These are phyloP conservation scores for Parus major DNA, from an alignment of 2,113 vertebrate genomes.

Conservation along the genomic window DNA sequence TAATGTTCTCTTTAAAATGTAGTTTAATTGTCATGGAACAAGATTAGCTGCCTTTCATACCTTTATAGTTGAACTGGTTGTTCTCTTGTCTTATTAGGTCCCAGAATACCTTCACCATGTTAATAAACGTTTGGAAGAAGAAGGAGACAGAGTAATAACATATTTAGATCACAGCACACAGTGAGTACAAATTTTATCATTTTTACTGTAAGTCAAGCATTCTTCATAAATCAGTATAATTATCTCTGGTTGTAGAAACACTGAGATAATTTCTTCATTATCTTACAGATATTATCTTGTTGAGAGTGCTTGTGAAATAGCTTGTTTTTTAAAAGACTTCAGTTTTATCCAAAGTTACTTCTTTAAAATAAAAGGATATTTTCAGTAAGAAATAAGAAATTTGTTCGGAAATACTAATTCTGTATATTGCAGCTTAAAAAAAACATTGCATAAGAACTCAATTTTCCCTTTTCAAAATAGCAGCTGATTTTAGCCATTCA, in stretches of 20 bases:
- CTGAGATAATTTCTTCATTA: neutral
- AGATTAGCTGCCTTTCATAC: neutral
- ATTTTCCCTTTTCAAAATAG: neutral
- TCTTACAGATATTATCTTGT: neutral
- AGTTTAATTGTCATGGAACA: neutral
- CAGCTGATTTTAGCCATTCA: neutral
- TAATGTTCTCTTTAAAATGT: neutral
- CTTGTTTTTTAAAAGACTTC: neutral
- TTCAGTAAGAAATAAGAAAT: neutral
- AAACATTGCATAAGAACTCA: neutral
- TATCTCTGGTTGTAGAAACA: neutral
- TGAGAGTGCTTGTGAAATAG: neutral
- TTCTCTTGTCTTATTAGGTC: slow-evolving; percentile 62
- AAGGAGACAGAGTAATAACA: slow-evolving; percentile 81
- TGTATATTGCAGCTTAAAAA: neutral
- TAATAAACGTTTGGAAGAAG: slow-evolving; percentile 82
- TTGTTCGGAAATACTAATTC: neutral
- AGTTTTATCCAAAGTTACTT: neutral
- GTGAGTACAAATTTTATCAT: slow-evolving; percentile 62
- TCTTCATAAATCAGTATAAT: neutral
- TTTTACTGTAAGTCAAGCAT: neutral
- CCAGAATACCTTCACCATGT: slow-evolving; percentile 85
- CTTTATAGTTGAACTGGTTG: neutral
- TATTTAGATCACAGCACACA: slow-evolving; percentile 84
- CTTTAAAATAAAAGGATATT: neutral